phyloP scores from a whole-genome alignment of 2,797 vertebrate genomes.

The Crocidura indochinensis region DNA sequence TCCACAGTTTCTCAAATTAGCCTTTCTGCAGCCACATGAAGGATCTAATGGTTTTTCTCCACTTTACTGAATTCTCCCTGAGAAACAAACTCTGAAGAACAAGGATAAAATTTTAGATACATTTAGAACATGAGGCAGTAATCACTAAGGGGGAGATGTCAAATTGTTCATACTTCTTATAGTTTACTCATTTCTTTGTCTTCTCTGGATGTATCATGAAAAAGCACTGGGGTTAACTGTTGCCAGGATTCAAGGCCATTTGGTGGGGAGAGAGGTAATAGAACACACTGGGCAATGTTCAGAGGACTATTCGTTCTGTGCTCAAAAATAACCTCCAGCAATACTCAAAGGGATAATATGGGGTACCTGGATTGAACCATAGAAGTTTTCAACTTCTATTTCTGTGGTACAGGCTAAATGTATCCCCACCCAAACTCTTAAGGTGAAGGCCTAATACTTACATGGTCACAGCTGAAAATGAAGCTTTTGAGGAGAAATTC shows the following conservation, averaged over 20 bases:
- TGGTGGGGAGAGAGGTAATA: too few species aligned
- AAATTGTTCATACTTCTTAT: constrained; percentile 22
- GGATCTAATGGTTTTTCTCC: neutral
- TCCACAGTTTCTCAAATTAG: neutral
- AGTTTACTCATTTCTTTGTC: neutral
- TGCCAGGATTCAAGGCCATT: neutral
- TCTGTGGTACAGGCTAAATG: constrained; percentile 6
- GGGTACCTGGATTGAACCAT: too few species aligned
- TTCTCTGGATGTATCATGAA: constrained; percentile 14
- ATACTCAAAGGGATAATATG: too few species aligned
- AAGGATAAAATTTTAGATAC: neutral
- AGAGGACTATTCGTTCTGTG: too few species aligned
- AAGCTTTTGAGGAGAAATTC: neutral
- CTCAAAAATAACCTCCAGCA: too few species aligned
- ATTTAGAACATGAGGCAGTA: neutral
- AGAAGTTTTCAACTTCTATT: neutral
- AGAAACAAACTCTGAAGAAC: constrained; percentile 29
- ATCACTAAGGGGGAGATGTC: neutral
- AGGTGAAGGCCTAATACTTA: neutral
- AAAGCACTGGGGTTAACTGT: neutral
- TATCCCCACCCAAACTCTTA: neutral
- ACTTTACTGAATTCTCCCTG: neutral
- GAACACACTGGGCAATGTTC: too few species aligned
- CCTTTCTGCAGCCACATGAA: neutral
- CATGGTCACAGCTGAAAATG: constrained; percentile 22